Evolutionary conservation across 2,888 invertebrate species (phyloP), one percentile per base, ranked within the genome.

Genomic region (Pilophorus perplexus): DNA sequence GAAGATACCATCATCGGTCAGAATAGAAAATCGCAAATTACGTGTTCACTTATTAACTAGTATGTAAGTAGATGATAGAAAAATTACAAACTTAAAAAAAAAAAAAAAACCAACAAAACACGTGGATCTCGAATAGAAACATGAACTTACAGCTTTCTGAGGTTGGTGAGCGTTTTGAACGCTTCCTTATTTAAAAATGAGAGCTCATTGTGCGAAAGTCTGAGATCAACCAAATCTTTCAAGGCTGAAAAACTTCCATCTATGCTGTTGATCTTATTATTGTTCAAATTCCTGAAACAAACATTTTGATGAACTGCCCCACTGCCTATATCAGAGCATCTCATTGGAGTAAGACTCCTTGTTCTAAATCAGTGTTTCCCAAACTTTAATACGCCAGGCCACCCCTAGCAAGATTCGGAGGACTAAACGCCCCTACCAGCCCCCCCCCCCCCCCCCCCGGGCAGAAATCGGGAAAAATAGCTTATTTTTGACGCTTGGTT

Each of bases 141-240:
- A 16, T 14, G 27, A 69, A 78, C 81, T 80, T 77, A 82, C 82
- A 83, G 74, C 68, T 71, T 67, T 68, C 72, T 72, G 65, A 75
- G 46, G 25, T 66, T 67, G 23, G 54, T 66, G 14, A 72, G 46
- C 37, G 67, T 57, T 66, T 80, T 82, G 75, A 93, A 91, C 33
- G 88, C 80, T 72, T 88, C 85, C 75, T 87, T 88, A n/a, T 86
- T 85, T 59, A 94, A 78, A 55, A 79, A 79, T 68, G 78, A 78
- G 68, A 90, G 80, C 71, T 82, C 84, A 82, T 94, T 94, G 76
- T 87, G 87, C 75, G 88, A 91, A 70, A 94, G 76, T 75, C 89
- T 89, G 69, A 94, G 79, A 71, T 87, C 85, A 72, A 84, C 82
- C 71, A 95, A 79, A 66, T 82, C 82, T 1, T 84, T 83, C 64